Conservation (phyloP, 2,113 vertebrate species). For the Mus musculus region GRCm39 chr7:40032001-40032500, state of each 20-base stretch:
- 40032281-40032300: neutral
- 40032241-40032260: neutral
- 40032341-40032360: too few species aligned
- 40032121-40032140: neutral
- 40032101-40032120: neutral
- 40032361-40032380: too few species aligned
- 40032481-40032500: too few species aligned
- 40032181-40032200: neutral
- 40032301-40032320: neutral
- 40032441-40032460: too few species aligned
- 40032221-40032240: neutral
- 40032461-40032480: too few species aligned
- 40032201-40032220: neutral
- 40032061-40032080: neutral
- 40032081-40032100: neutral
- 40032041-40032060: neutral
- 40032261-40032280: neutral
- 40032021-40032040: neutral
- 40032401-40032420: too few species aligned
- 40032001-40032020: neutral
- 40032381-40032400: too few species aligned
- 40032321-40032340: neutral
- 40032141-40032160: neutral
- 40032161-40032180: neutral
- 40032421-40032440: too few species aligned